Base-by-base conservation (phyloP, 2,113 vertebrate genomes). In the Syngnathus typhle region DNA sequence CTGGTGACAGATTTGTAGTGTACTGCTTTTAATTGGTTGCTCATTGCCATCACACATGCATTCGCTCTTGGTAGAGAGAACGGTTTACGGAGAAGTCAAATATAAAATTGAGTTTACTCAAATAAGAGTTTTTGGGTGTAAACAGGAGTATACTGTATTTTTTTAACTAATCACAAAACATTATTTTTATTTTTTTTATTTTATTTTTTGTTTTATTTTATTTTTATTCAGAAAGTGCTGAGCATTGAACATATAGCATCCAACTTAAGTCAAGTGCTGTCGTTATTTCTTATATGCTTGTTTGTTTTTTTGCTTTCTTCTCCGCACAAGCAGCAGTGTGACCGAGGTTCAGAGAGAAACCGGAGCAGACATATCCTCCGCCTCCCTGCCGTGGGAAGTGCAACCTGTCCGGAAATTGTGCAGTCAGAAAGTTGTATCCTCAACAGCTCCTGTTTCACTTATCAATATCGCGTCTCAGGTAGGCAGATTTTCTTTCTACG, bases 391-490 rank as follows among this genome's bases (percentile, higher is more conserved):
- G 80, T 74, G 2, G 83, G 89, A 0, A 90, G 85, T 63, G 77
- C 75, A 0, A 10, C 56, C 38, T 98, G 96, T 83, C 93, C 95
- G 3, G 93, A 96, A 69, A 87, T 79, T 37, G 84, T 90, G 12
- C 93, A 98, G 76, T 90, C 88, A 39, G 93, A 92, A 68, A 89
- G 92, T 19, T 98, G 97, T 63, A 60, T 93, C 66, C 89, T 94
- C 72, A 98, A 98, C 85, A 91, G 88, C 77, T 96, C 95, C 67
- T 98, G 95, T 86, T 98, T 95, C 90, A 93, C 92, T 0, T 96
- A 95, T 84, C 88, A 90, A 18, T 93, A 96, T 89, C 92, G 89
- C 70, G 83, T 95, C 73, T 95, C 96, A 91, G 95, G 97, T 99
- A 87, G 47, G 68, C 71, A 1, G 0, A 51, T 21, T 21, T 65